Evolutionary conservation across 2,797 vertebrate genomes (phyloP).

Genomic region (Trachops cirrhosus): DNA sequence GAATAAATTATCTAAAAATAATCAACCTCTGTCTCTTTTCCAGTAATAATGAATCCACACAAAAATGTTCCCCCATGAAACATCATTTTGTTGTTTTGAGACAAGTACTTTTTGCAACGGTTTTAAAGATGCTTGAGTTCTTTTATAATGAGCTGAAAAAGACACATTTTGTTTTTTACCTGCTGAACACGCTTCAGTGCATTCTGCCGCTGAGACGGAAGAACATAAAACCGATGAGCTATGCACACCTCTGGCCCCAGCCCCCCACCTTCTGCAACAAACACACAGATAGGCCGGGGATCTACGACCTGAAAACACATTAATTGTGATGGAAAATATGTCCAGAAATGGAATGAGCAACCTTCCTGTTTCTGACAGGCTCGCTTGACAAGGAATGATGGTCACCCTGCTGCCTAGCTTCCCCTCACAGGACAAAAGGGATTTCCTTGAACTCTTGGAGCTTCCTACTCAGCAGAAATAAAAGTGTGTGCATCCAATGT

Average conservation of each 20-base stretch:
- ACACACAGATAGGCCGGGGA: not conserved
- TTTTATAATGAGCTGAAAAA: conserved; percentile 59
- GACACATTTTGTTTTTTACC: conserved; percentile 54
- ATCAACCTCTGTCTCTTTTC: not conserved
- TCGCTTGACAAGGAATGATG: conserved; percentile 45
- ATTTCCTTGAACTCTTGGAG: not conserved
- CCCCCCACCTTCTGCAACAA: not conserved
- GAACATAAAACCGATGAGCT: conserved; percentile 36
- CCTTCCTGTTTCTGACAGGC: conserved; percentile 55
- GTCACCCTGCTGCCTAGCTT: not conserved
- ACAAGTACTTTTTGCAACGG: not conserved
- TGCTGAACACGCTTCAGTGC: conserved; percentile 56
- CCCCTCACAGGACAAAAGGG: conserved; percentile 4
- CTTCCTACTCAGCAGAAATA: not conserved
- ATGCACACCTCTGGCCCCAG: not conserved
- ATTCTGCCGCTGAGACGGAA: conserved; percentile 28
- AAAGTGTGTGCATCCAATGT: conserved; percentile 22
- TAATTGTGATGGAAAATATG: conserved; percentile 47
- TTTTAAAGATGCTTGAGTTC: not conserved
- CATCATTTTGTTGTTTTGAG: conserved; percentile 9
- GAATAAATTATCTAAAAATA: conserved; percentile 53
- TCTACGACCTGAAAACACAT: conserved; percentile 61
- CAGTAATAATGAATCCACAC: not conserved
- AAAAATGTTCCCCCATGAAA: not conserved
- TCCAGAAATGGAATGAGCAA: conserved; percentile 59